Evolutionary conservation across 2,113 vertebrate species (phyloP), one percentile per base, ranked within the genome.

Genomic region (Tetrao urogallus): DNA sequence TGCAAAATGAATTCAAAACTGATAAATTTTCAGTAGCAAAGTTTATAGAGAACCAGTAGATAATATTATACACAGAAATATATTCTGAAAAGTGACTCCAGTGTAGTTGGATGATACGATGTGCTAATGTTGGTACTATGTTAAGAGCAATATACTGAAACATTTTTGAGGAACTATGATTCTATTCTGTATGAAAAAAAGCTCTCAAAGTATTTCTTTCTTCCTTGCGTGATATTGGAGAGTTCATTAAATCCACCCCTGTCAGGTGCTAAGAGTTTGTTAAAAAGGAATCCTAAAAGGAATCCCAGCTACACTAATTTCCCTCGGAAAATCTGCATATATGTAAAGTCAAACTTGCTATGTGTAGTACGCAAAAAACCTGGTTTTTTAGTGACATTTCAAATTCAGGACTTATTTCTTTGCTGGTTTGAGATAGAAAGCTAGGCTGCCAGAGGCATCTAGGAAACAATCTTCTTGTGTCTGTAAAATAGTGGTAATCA

Each of bases 11-110:
- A 77, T 86, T 84, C 50, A 75, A 74, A 94, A 74, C 54, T 81
- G 48, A 34, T 43, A 42, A 92, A 32, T 79, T 19, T 82, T 90
- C 2, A 0, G 63, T 79, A 48, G 48, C 34, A 90, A 76, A 86
- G 30, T 69, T 71, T 80, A 32, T 1, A 57, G 40, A 73, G 54
- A 93, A 65, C 17, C 6, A 54, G 50, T 45, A 88, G 71, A 90
- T 71, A 88, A 83, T 82, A 63, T 19, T 83, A 6, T 80, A 77
- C 63, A 61, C n/a, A 93, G 72, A 92, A 86, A 74, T 86, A n/a
- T 86, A 6, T 80, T 93, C 73, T 92, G 86, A 86, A 81, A 82
- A 83, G 82, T 77, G 15, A 88, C 61, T 90, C 36, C 19, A 2
- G 13, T 72, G 57, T 50, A 93, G 38, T 48, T 76, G 71, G 36